phyloP scores from a whole-genome alignment of 2,888 invertebrate genomes.

The Thyatira batis region DNA sequence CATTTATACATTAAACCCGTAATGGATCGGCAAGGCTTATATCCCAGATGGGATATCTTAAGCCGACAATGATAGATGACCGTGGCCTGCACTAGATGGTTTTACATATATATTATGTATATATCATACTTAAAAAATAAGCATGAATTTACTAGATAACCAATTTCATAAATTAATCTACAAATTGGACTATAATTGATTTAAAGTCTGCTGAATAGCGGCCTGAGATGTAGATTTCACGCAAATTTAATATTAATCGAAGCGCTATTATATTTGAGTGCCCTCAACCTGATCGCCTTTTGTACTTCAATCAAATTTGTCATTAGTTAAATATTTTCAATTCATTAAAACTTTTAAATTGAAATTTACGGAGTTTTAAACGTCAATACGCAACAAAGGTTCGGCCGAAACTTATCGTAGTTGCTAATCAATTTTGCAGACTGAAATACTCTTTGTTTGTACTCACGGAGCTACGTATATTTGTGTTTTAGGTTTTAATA shows the following conservation, averaged over 20 bases:
- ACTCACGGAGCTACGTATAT: not conserved
- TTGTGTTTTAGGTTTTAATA: not conserved
- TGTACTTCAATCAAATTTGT: constrained; percentile 12
- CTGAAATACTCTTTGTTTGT: not conserved
- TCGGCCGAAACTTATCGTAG: not conserved
- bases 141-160: not conserved
- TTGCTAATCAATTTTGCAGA: not conserved
- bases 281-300: constrained; percentile 9
- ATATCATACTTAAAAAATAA: not conserved
- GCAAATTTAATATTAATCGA: constrained; percentile 5
- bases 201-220: not conserved
- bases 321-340: constrained; percentile 8
- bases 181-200: not conserved
- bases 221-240: not conserved
- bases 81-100: not conserved
- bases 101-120: not conserved
- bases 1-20: not conserved
- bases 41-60: not conserved
- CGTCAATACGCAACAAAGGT: not conserved
- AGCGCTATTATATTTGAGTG: constrained; percentile 6
- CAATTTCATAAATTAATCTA: not conserved
- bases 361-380: not conserved
- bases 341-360: constrained; percentile 12
- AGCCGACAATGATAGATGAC: not conserved
- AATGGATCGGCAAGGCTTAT: not conserved